phyloP scores from a whole-genome alignment of 2,113 vertebrate genomes.

The Plectropomus leopardus region DNA sequence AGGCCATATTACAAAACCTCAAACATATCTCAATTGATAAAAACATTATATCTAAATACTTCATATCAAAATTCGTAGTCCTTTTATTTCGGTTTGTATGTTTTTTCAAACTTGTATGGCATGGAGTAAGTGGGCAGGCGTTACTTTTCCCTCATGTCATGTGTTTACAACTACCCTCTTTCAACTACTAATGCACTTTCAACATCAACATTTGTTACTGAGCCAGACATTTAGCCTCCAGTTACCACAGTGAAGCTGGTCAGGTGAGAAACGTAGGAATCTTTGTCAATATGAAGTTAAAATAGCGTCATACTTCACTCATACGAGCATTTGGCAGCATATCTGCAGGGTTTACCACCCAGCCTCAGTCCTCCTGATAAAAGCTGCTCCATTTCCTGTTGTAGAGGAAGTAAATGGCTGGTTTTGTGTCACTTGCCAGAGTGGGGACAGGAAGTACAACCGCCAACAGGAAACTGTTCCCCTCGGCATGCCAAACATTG shows the following conservation, averaged over 20 bases:
- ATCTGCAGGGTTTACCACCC: background rate
- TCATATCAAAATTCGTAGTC: too few species aligned
- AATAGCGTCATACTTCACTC: background rate
- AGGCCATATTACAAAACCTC: too few species aligned
- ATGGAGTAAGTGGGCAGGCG: too few species aligned
- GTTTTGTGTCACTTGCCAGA: slow-evolving; percentile 58
- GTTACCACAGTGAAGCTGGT: background rate
- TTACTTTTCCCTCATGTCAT: too few species aligned
- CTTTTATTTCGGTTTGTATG: too few species aligned
- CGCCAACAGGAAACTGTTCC: slow-evolving; percentile 73
- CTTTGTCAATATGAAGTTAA: background rate
- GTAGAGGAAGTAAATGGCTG: slow-evolving; percentile 64
- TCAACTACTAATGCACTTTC: too few species aligned
- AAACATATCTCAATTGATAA: too few species aligned
- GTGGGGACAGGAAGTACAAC: slow-evolving; percentile 70
- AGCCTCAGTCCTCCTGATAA: slow-evolving; percentile 14
- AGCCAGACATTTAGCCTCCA: background rate
- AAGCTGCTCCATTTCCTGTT: slow-evolving; percentile 68
- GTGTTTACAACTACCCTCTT: too few species aligned
- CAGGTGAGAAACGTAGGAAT: too few species aligned
- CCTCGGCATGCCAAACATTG: slow-evolving; percentile 59
- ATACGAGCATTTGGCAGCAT: background rate
- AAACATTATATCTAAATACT: too few species aligned
- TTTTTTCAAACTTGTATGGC: too few species aligned
- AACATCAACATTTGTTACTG: background rate